These are phyloP conservation scores for Pristionchus entomophagus DNA, from an alignment of 2,888 invertebrate species.

Conservation along the genomic window DNA sequence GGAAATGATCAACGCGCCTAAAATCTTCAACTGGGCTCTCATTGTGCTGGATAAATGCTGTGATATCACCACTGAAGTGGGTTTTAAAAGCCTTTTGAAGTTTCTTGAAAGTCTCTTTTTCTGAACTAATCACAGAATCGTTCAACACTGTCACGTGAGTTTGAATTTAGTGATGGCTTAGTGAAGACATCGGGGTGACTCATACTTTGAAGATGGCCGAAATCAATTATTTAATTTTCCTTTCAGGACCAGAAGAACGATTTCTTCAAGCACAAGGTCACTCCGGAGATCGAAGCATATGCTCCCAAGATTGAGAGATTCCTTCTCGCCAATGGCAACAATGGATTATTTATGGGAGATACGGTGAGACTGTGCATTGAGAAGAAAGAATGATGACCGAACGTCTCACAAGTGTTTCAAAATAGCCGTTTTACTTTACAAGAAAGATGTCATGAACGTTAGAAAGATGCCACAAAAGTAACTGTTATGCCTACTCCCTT, in stretches of 20 bases:
- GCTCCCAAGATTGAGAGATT: conserved; percentile 69
- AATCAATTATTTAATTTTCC: neutral
- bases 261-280: conserved; percentile 66
- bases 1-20: conserved; percentile 50
- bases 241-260: conserved; percentile 49
- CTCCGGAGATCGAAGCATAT: conserved; percentile 64
- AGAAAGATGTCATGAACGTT: too few species aligned
- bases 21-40: conserved; percentile 57
- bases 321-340: conserved; percentile 68
- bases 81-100: too few species aligned
- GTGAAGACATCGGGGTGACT: too few species aligned
- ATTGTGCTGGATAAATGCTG: conserved; percentile 58
- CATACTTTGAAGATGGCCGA: too few species aligned
- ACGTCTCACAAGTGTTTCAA: neutral
- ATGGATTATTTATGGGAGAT: conserved; percentile 66
- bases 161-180: too few species aligned
- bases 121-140: too few species aligned
- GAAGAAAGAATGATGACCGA: neutral
- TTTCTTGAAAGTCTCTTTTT: too few species aligned
- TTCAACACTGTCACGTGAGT: too few species aligned
- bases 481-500: too few species aligned
- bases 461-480: too few species aligned
- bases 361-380: conserved; percentile 54
- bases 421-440: too few species aligned
- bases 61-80: conserved; percentile 26